Conservation (phyloP, 2,888 invertebrate species). For the Drosophila mettleri region DNA sequence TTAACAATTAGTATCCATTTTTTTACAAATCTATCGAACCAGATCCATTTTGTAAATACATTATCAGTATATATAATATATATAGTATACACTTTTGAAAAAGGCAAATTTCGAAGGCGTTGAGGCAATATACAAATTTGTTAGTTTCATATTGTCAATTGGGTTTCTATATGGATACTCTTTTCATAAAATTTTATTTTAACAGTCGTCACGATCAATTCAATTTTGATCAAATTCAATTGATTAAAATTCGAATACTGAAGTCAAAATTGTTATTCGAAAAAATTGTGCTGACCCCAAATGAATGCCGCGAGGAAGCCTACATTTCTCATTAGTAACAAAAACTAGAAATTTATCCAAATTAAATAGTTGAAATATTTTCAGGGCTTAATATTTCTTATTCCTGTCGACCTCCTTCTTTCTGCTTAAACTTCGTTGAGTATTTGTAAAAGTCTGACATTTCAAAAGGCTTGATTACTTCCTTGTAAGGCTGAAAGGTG, state of each 20-base stretch:
- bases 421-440: slow-evolving; percentile 95
- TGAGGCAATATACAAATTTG: slow-evolving; percentile 35
- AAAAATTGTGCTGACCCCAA: slow-evolving; percentile 50
- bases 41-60: slow-evolving; percentile 42
- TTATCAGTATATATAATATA: slow-evolving; percentile 34
- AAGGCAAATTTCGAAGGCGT: slow-evolving; percentile 51
- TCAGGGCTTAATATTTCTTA: slow-evolving; percentile 45
- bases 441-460: slow-evolving; percentile 99
- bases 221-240: too few relatives aligned
- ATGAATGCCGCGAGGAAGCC: not conserved
- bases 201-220: not conserved
- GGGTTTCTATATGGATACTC: not conserved
- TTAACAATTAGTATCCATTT: slow-evolving; percentile 62
- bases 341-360: slow-evolving; percentile 2
- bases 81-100: slow-evolving; percentile 32
- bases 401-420: slow-evolving; percentile 77
- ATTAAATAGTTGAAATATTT: slow-evolving; percentile 1
- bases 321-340: slow-evolving; percentile 14
- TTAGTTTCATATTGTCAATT: slow-evolving; percentile 18
- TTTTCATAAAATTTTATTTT: not conserved
- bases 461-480: slow-evolving; percentile 98
- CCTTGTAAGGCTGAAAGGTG: slow-evolving; percentile 95
- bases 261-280: not conserved
- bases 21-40: slow-evolving; percentile 25
- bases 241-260: slow-evolving; percentile 17